Base-by-base conservation (phyloP, 2,113 vertebrate genomes). In the Gnathochromis pfefferi region DNA sequence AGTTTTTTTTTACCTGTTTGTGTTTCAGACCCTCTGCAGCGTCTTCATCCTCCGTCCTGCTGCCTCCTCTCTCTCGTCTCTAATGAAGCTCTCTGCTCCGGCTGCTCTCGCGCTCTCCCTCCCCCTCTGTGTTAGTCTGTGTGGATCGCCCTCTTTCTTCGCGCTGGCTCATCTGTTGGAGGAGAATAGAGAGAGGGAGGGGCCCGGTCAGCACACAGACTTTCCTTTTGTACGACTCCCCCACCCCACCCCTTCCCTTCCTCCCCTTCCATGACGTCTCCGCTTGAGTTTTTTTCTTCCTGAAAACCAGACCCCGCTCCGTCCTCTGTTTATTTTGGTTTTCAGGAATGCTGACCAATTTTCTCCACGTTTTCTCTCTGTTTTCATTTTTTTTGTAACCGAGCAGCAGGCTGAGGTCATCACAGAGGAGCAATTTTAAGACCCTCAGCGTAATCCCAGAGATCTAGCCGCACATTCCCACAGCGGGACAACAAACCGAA, bases 261-360 rank as follows among this genome's bases (percentile, higher is more conserved):
- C 10, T 23, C 83, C 81, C 79, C 90, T 89, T 94, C 95, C 93
- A 95, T 95, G 93, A 95, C 90, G 91, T 94, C 73, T 51, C 45
- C 26, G 4, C 45, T 78, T 17, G 45, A 49, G 42, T 12, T 31
- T 78, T 49, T 78, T 75, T 42, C 82, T 84, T 83, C 84, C 82
- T 90, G 73, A 31, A 91, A 84, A 88, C 85, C 92, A 94, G 88
- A 89, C 91, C 90, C 88, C 63, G 31, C 88, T 91, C 90, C 55
- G 75, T 85, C 82, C 70, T 83, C 49, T 93, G 88, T 95, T 96
- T 94, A 92, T 94, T 95, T 95, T 94, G 88, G 89, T 88, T 92
- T 92, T 80, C 60, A 53, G 94, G 92, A 90, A 94, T 92, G 89
- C 89, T 42, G 86, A 89, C 73, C 60, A 51, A 90, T 93, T 94